Conservation (phyloP, 2,888 invertebrate genomes). For the Fissipunctia ypsillon region DNA sequence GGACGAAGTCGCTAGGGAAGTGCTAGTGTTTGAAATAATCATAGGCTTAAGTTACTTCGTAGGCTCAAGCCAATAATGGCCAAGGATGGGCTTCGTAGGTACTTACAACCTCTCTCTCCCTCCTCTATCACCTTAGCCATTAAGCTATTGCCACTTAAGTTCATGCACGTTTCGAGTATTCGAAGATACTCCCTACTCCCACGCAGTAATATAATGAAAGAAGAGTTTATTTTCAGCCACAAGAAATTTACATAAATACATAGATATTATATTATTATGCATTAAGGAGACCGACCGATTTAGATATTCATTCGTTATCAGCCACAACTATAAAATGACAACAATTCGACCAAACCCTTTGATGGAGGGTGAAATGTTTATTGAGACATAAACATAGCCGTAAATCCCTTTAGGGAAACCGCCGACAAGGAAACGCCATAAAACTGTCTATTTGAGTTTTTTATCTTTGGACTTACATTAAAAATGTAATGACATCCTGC, state of each 20-base stretch:
- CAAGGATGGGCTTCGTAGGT: background rate
- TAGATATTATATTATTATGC: conserved; percentile 7
- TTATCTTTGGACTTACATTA: conserved; percentile 38
- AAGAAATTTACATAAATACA: background rate
- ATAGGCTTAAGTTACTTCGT: background rate
- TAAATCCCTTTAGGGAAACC: conserved; percentile 32
- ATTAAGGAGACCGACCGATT: background rate
- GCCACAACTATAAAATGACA: conserved; percentile 36
- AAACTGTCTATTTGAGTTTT: conserved; percentile 37
- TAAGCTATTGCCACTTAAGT: background rate
- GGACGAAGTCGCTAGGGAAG: too few relatives aligned
- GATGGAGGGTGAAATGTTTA: conserved; percentile 34
- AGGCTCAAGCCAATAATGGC: background rate
- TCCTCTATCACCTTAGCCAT: background rate
- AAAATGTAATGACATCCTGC: conserved; percentile 21
- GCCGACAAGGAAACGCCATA: conserved; percentile 21
- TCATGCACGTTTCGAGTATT: background rate
- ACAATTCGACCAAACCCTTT: conserved; percentile 38
- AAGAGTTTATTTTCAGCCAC: background rate
- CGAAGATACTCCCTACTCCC: background rate
- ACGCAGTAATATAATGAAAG: background rate
- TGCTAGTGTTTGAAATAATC: too few relatives aligned
- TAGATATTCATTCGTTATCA: conserved; percentile 23
- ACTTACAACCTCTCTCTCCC: background rate
- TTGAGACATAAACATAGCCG: conserved; percentile 46